phyloP scores from a whole-genome alignment of 2,797 vertebrate species.

The Parotocinclus haroldoi region DNA sequence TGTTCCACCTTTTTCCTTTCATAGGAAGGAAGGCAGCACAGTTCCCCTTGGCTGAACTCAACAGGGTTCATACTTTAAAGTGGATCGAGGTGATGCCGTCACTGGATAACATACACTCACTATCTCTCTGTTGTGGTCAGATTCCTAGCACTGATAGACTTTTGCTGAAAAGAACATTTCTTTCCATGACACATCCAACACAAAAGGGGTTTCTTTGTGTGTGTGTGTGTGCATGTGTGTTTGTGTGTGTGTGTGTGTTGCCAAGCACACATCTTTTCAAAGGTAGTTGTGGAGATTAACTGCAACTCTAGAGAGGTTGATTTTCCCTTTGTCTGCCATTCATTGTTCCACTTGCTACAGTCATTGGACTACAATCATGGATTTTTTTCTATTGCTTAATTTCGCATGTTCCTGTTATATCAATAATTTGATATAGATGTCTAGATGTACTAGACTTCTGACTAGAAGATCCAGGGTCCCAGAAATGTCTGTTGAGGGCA shows the following conservation, averaged over 20 bases:
- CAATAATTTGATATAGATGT: too few relatives aligned
- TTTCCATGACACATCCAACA: constrained; percentile 54
- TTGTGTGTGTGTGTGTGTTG: constrained; percentile 44
- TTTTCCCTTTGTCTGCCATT: too few relatives aligned
- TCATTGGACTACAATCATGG: too few relatives aligned
- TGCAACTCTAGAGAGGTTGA: too few relatives aligned
- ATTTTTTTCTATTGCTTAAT: too few relatives aligned
- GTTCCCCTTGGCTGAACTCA: constrained; percentile 44
- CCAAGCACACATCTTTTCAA: constrained; percentile 47
- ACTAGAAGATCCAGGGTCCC: too few relatives aligned
- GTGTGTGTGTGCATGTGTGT: constrained; percentile 34
- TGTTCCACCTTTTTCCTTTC: constrained; percentile 36
- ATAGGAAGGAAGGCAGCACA: constrained; percentile 30
- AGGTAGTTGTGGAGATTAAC: background rate
- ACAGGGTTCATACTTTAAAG: constrained; percentile 5
- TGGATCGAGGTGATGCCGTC: constrained; percentile 17
- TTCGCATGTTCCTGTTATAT: too few relatives aligned
- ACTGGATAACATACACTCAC: constrained; percentile 17
- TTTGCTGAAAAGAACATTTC: constrained; percentile 29
- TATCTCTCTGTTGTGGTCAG: constrained; percentile 51
- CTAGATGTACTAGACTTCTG: too few relatives aligned
- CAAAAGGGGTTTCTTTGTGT: constrained; percentile 31
- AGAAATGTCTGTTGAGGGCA: too few relatives aligned
- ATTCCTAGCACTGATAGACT: constrained; percentile 40
- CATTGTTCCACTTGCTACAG: too few relatives aligned